Base-by-base conservation (phyloP, 2,113 vertebrate species). In the Forbesichthys agassizii region DNA sequence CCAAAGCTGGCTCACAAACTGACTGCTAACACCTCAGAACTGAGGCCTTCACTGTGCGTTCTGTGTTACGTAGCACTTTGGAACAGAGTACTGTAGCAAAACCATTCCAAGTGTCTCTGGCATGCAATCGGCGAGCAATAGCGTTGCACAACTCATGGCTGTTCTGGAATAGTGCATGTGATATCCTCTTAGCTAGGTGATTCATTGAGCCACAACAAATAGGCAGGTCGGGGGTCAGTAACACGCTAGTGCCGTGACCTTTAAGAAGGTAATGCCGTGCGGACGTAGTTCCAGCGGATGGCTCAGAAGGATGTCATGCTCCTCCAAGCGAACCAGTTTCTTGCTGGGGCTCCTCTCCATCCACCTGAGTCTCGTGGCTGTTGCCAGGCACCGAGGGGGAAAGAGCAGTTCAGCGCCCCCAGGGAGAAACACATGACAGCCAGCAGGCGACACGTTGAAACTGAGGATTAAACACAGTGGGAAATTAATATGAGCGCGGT, bases 341-440 rank as follows among this genome's bases (percentile, higher is more conserved):
- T 68, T 88, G 52, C 92, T 75, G 20, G 91, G 90, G 66, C 74
- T 87, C 52, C 63, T 88, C 64, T 88, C 84, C 0, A 66, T 48
- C 93, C 92, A 91, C 64, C 84, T 64, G 10, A 94, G 73, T 66
- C 69, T 84, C 16, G 80, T 87, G 46, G 76, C 48, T n/a, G 18
- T 73, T 14, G 13, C 53, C 61, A 92, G 66, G 42, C 90, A 91
- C 3, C 86, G 84, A 0, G 77, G 78, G 55, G 93, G 93, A 83
- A 94, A 94, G 61, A 90, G 71, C 60, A 94, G 88, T 86, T 93
- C 91, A 10, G 84, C 89, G 59, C 93, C 93, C 58, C 92, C 90
- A 11, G 93, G 92, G 64, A 94, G 84, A 71, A 90, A 93, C 68
- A 93, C 91, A 48, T 92, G 90, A 78, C 90, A 90, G 9, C 93